Evolutionary conservation across 2,113 vertebrate species (phyloP), one percentile per base, ranked within the genome.

Genomic region (Calidris pygmaea): DNA sequence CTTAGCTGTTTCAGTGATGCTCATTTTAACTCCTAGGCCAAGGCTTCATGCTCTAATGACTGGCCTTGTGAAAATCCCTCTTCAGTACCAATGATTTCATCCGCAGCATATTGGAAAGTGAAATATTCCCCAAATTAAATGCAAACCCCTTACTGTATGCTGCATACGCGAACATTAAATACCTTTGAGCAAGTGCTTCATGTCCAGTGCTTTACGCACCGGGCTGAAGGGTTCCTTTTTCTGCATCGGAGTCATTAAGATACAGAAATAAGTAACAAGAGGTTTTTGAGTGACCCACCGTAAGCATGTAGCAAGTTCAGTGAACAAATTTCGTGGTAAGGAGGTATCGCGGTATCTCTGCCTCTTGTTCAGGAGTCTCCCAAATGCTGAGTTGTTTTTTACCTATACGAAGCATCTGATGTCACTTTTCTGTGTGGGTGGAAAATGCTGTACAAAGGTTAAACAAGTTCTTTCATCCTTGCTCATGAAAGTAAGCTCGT

Each of bases 311-410:
- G 52, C 50, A 77, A 90, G 71, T 32, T 63, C 85, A 91, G 65
- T 70, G 90, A 92, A 89, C 52, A 80, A 72, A 30, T 14, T 11
- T 37, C 70, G 30, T 26, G 84, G 56, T 66, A 73, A 95, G 68
- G 70, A 77, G 75, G 94, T 94, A 77, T 81, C 91, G 96, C 34
- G 59, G 94, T 93, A 77, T 81, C 91, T 96, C n/a, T 73, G 30
- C 53, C 86, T 93, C 89, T 60, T 79, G 60, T 72, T 87, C 7
- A 3, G 84, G 90, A 96, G 79, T 88, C 72, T 91, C 93, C 94
- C 91, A 90, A 95, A 92, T 94, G 93, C 88, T 95, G 91, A 94
- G 85, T 97, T 97, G 87, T 96, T 97, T 97, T 97, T 93, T 84
- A 92, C 88, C 65, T 85, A 89, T 85, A 48, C 6, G 27, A 95